phyloP scores from a whole-genome alignment of 2,113 vertebrate genomes.

The Oceanodroma tethys region DNA sequence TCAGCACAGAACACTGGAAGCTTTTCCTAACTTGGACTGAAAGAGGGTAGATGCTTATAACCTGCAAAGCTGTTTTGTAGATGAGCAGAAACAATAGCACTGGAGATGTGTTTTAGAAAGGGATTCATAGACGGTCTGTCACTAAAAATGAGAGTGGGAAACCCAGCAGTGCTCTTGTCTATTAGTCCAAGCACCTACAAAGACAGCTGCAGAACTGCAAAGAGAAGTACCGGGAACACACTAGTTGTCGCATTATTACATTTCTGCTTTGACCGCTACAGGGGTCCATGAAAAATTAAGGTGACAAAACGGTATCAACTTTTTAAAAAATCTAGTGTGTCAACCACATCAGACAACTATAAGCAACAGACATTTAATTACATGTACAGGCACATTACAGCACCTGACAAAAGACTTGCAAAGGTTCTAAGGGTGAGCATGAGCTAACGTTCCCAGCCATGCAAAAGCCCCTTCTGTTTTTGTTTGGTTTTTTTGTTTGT shows the following conservation, averaged over 20 bases:
- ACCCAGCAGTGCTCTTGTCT: neutral
- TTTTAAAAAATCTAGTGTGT: accelerated
- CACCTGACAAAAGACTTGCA: neutral
- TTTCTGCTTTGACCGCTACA: neutral
- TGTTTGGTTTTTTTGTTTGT: too few species aligned
- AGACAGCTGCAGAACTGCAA: neutral
- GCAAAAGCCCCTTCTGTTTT: neutral
- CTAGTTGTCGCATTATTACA: accelerated
- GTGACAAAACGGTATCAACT: neutral
- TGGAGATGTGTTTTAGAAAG: neutral
- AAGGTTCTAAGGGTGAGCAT: neutral
- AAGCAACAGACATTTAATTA: neutral
- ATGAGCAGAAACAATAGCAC: neutral
- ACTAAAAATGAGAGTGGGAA: neutral
- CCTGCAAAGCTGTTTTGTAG: neutral
- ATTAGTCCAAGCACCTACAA: neutral
- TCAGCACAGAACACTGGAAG: neutral
- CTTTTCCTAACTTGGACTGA: neutral
- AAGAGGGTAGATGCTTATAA: neutral
- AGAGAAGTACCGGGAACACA: neutral
- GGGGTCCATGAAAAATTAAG: neutral
- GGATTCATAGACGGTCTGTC: neutral
- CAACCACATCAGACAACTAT: neutral
- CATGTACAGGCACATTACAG: accelerated
- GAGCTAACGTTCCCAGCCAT: neutral